Conservation (phyloP, 1,140 invertebrate species). For the Bombus soroeensis region DNA sequence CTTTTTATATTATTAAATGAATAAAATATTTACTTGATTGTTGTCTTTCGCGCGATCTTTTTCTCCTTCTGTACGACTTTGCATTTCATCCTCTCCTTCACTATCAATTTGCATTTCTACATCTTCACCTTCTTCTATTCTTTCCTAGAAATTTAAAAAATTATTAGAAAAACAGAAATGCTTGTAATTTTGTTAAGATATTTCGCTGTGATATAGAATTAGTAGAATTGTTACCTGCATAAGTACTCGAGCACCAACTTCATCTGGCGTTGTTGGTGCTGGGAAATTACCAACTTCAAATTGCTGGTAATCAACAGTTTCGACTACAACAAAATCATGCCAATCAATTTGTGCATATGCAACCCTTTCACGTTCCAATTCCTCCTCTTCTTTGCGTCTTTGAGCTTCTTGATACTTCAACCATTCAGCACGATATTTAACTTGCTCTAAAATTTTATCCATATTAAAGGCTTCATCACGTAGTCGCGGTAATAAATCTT, state of each 20-base stretch:
- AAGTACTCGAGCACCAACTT: constrained; percentile 96
- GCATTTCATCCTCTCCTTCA: constrained; percentile 89
- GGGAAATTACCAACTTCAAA: constrained; percentile 98
- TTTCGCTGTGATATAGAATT: neutral
- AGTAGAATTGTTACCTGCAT: constrained; percentile 86
- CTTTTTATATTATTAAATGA: constrained; percentile 49
- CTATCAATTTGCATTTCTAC: constrained; percentile 91
- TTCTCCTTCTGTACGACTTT: constrained; percentile 85
- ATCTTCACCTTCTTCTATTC: constrained; percentile 86
- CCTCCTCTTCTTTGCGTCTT: constrained; percentile 95
- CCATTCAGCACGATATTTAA: constrained; percentile 98
- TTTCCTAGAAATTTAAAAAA: constrained; percentile 77
- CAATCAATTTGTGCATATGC: constrained; percentile 99
- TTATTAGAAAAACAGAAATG: neutral
- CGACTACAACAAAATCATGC: constrained; percentile 99
- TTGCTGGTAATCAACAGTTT: constrained; percentile 99
- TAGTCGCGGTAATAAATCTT: constrained; percentile 93
- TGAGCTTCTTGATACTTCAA: constrained; percentile 96
- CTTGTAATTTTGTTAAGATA: neutral
- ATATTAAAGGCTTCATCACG: constrained; percentile 90
- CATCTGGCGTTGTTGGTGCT: constrained; percentile 97
- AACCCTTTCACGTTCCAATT: constrained; percentile 96
- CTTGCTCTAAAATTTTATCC: constrained; percentile 93
- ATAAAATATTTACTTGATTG: constrained; percentile 75
- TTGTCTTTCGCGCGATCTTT: constrained; percentile 87